Percentiles rank a stretch among this genome's conserved stretches.
phyloP scores from a whole-genome alignment of 2,797 vertebrate genomes.

The Echiichthys vipera region DNA sequence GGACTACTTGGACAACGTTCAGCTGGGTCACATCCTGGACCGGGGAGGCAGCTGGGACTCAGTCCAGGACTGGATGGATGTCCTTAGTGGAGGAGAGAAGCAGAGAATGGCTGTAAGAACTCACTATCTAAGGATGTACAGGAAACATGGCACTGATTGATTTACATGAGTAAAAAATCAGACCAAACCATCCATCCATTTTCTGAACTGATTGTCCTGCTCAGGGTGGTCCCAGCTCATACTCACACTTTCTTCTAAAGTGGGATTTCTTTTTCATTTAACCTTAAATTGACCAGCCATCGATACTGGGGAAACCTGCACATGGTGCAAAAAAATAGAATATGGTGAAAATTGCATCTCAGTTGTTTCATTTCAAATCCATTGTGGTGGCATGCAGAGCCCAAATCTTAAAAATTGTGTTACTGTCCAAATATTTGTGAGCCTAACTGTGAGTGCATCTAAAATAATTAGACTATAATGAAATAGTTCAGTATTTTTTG shows the following conservation, averaged over 20 bases:
- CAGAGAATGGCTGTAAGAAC: conserved; percentile 96
- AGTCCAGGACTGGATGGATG: conserved; percentile 99
- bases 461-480: too few species aligned
- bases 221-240: background rate
- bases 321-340: too few species aligned
- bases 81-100: conserved; percentile 98
- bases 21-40: conserved; percentile 94
- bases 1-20: conserved; percentile 96
- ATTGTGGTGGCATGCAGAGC: too few species aligned
- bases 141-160: background rate
- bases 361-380: too few species aligned
- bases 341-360: too few species aligned
- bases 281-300: too few species aligned
- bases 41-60: conserved; percentile 95
- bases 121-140: background rate
- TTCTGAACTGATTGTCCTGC: background rate
- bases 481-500: too few species aligned
- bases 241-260: background rate
- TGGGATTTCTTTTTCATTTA: too few species aligned
- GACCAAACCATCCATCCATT: background rate
- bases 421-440: too few species aligned
- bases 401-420: too few species aligned
- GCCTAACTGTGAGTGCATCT: too few species aligned
- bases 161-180: background rate
- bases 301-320: too few species aligned